Percentiles rank a stretch among this genome's conserved stretches.
Evolutionary conservation across 2,113 vertebrate species (phyloP).

Genomic region (Brachirus orientalis): DNA sequence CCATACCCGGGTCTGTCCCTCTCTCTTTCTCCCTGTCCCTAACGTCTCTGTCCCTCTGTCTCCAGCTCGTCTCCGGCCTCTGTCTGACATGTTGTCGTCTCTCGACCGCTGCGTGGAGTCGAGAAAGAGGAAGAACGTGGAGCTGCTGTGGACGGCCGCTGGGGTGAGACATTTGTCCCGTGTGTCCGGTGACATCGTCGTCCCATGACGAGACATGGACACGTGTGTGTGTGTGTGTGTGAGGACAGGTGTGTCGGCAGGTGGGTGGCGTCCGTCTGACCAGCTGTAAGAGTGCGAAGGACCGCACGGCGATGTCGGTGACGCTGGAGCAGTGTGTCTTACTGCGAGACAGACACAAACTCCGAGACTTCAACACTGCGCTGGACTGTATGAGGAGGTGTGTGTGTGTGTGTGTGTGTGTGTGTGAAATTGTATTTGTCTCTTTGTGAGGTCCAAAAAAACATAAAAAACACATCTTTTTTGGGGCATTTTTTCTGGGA

Average conservation of each 20-base stretch:
- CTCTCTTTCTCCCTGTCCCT: neutral
- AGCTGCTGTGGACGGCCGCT: slow-evolving; percentile 89
- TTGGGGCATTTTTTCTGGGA: too few relatives aligned
- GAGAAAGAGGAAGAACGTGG: slow-evolving; percentile 91
- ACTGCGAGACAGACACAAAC: slow-evolving; percentile 85
- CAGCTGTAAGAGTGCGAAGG: slow-evolving; percentile 94
- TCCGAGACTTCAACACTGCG: slow-evolving; percentile 86
- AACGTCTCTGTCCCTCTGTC: neutral
- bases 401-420: slow-evolving; percentile 68
- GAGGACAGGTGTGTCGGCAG: slow-evolving; percentile 85
- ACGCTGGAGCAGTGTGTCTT: slow-evolving; percentile 91
- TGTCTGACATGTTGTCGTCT: slow-evolving; percentile 86
- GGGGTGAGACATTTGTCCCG: slow-evolving; percentile 79
- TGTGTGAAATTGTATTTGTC: neutral
- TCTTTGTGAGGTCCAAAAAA: neutral
- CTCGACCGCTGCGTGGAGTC: slow-evolving; percentile 85
- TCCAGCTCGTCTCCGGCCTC: slow-evolving; percentile 41
- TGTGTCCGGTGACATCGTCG: too few relatives aligned
- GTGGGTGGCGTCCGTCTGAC: slow-evolving; percentile 90
- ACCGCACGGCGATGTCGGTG: slow-evolving; percentile 93
- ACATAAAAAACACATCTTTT: too few relatives aligned
- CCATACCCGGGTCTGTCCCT: neutral
- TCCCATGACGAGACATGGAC: too few relatives aligned
- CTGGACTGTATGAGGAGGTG: slow-evolving; percentile 94
- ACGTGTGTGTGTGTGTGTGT: slow-evolving; percentile 11